Evolutionary conservation across 37 sponge, comb jelly and placozoan genomes (phyloP), one percentile per base, ranked within the genome.

Genomic region (Agelas oroides): DNA sequence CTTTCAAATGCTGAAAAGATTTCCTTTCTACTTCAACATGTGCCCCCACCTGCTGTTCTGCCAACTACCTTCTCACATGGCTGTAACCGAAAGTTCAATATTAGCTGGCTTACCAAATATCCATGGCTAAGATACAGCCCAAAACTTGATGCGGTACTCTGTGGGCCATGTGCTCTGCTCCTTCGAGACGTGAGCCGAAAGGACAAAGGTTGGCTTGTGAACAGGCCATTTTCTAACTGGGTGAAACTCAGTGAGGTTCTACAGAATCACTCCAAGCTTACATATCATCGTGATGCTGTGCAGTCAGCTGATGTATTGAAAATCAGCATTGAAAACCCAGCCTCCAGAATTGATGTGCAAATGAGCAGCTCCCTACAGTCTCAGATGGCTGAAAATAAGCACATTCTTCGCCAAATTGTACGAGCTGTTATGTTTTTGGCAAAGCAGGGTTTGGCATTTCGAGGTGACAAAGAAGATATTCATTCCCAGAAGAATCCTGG

Each of bases 201-300:
- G 60, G 83, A 81, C 61, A 88, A 89, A 65, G 77, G 84, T 78
- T 28, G 70, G 59, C 72, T 89, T 78, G 90, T 89, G 16, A 89
- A 89, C 36, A 83, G 41, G 23, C 84, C 90, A 41, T 89, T 79
- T 78, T 78, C 90, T 32, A 78, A 89, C 30, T 89, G 84, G 90
- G 84, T 71, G 28, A 89, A 89, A 59, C 38, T 89, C 33, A 89
- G 84, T 62, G 68, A 83, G 61, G 33, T 32, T 24, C 60, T 83
- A 41, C 77, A 28, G 31, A 89, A 37, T 20, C 90, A 89, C 64
- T 83, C 90, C 18, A 70, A 52, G 23, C 59, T 38, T 65, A 36
- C 27, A 35, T 84, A 89, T 56, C 90, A 89, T 23, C 78, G 73
- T 33, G 73, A 89, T 20, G 68, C 78, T 30, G 32, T 88, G 57